Base-by-base conservation (phyloP, 2,113 vertebrate species). In the Seriola rivoliana region DNA sequence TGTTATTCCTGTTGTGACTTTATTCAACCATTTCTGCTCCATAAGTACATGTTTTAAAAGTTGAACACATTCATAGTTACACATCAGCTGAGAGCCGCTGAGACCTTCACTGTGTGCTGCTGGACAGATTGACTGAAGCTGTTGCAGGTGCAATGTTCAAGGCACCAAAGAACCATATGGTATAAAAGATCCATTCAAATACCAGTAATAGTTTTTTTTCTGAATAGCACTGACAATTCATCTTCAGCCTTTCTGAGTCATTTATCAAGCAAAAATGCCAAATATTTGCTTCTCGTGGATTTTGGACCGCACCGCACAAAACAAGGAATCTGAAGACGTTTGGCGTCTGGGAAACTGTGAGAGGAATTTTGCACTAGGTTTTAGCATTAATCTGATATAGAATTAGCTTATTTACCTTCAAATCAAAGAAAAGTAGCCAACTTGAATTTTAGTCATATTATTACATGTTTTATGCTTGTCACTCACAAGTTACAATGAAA, bases 61-160 rank as follows among this genome's bases (percentile, higher is more conserved):
- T 29, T 29, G 29, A 29, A 29, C 29, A 29, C 29, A 74, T 62
- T 42, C 19, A 44, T 17, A 36, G 62, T 66, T 32, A 21, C 9
- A 52, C 48, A 63, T 63, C 65, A 58, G 29, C 40, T 6, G 40
- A 38, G 44, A 78, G 66, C 44, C 5, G 11, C 25, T 58, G 63
- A 46, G 11, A 38, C n/a, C 16, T 8, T 16, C 6, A 11, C 23
- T 65, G 34, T 58, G 38, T 5, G 32, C 59, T 40, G 40, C 59
- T 66, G 66, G 42, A 71, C 50, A 80, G 59, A 59, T 29, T 59
- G 25, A 71, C 59, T 25, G 19, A 32, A 70, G 57, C 46, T 75
- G 38, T 50, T 69, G 8, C 29, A 40, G 57, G 21, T 68, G 14
- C 23, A 50, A 11, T 50, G 1, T 2, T 57, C 25, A 73, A 21